phyloP scores from a whole-genome alignment of 2,888 invertebrate species.

The Heteromyza rotundicornis region DNA sequence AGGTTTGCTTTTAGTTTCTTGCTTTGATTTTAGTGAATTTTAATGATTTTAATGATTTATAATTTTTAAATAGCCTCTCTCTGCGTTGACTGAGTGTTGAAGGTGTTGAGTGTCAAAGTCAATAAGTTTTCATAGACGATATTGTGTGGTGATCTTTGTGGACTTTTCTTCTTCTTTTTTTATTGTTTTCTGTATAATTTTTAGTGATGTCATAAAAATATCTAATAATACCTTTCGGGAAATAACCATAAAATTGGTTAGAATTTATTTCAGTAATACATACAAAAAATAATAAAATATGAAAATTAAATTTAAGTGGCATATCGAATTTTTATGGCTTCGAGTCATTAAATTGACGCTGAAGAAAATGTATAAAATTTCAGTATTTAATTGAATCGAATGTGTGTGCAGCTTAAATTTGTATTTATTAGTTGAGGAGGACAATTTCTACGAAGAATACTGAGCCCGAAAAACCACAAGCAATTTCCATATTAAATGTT shows the following conservation, averaged over 20 bases:
- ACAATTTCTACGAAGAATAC: no score
- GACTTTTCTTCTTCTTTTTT: not conserved
- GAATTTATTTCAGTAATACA: conserved; percentile 10
- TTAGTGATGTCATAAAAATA: conserved; percentile 11
- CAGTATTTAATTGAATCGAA: not conserved
- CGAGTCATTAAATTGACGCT: not conserved
- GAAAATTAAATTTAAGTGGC: conserved; percentile 22
- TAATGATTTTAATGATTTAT: conserved; percentile 21
- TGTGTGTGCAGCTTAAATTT: not conserved
- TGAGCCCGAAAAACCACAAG: not conserved
- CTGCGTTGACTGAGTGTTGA: not conserved
- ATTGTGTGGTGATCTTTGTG: not conserved
- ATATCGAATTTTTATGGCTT: conserved; percentile 23
- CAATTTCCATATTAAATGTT: not conserved
- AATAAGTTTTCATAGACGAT: conserved; percentile 10
- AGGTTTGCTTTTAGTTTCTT: conserved; percentile 6
- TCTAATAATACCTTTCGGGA: conserved; percentile 17
- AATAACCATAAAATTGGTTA: conserved; percentile 11
- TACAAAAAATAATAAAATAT: no score
- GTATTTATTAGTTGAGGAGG: no score
- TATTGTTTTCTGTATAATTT: conserved; percentile 19
- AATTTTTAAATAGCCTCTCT: conserved; percentile 18
- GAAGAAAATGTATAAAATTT: not conserved
- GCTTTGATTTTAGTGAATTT: conserved; percentile 10
- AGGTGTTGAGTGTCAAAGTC: conserved; percentile 11